phyloP scores from a whole-genome alignment of 2,797 vertebrate species.

The Phrynocephalus guinanensis region DNA sequence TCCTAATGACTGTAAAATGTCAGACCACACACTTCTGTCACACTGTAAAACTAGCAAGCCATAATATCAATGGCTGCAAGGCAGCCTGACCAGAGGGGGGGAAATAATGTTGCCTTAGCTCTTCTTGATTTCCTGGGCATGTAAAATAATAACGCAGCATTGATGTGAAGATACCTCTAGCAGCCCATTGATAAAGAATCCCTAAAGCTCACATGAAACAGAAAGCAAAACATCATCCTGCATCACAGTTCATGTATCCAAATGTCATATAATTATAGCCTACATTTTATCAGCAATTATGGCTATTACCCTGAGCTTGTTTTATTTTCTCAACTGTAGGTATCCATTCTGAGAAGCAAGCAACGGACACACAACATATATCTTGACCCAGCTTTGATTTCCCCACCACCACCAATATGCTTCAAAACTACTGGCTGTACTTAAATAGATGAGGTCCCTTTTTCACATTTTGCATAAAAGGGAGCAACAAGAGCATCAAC shows the following conservation, averaged over 20 bases:
- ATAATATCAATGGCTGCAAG: background rate
- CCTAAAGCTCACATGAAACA: background rate
- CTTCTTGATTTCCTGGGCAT: background rate
- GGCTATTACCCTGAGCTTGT: background rate
- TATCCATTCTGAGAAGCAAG: conserved; percentile 15
- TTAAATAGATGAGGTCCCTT: background rate
- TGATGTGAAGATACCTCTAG: background rate
- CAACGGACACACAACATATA: background rate
- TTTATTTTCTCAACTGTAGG: background rate
- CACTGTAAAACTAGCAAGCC: background rate
- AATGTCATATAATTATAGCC: background rate
- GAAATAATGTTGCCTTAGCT: background rate
- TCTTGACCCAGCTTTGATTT: background rate
- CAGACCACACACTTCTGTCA: background rate
- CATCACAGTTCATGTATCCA: background rate
- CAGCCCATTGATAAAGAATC: background rate
- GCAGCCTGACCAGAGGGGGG: background rate
- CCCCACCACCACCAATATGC: background rate
- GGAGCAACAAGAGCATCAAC: background rate
- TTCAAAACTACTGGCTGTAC: conserved; percentile 2
- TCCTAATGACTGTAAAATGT: no score
- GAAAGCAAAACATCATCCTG: background rate
- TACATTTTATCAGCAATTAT: background rate
- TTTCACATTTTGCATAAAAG: background rate
- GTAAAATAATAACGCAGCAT: background rate